Conservation (phyloP, 2,888 invertebrate species). For the Cancer borealis region DNA sequence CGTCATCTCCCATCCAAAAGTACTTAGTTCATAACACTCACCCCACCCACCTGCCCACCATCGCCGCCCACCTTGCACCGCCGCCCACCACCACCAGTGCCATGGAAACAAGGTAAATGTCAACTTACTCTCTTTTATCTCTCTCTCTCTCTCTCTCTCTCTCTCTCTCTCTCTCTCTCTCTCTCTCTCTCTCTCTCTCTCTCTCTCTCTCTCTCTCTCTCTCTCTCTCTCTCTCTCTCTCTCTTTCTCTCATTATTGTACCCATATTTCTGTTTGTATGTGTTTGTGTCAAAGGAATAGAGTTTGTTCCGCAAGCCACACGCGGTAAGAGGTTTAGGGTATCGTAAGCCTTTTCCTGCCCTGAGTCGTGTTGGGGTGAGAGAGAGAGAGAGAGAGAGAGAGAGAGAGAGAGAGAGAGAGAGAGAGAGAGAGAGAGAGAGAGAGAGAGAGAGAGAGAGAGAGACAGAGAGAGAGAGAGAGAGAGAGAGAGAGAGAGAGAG, state of each 20-base stretch:
- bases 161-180: too few species aligned
- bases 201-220: too few species aligned
- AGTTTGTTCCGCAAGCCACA: background rate
- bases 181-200: too few species aligned
- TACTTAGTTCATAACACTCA: background rate
- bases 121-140: background rate
- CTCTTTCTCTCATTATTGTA: too few species aligned
- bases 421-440: constrained; percentile 27
- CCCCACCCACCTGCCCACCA: background rate
- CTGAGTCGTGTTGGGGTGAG: background rate
- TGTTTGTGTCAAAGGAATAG: background rate
- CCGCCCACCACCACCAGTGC: background rate
- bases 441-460: constrained; percentile 32
- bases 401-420: constrained; percentile 8
- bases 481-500: constrained; percentile 2
- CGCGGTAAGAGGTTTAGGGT: background rate
- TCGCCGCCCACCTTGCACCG: background rate
- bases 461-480: constrained; percentile 27
- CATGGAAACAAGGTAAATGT: background rate
- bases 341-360: background rate
- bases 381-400: background rate
- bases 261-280: background rate
- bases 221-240: too few species aligned
- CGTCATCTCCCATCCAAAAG: background rate
- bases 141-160: too few species aligned